These are phyloP conservation scores for Crossocerus cetratus DNA, from an alignment of 2,888 invertebrate species.

Conservation along the genomic window DNA sequence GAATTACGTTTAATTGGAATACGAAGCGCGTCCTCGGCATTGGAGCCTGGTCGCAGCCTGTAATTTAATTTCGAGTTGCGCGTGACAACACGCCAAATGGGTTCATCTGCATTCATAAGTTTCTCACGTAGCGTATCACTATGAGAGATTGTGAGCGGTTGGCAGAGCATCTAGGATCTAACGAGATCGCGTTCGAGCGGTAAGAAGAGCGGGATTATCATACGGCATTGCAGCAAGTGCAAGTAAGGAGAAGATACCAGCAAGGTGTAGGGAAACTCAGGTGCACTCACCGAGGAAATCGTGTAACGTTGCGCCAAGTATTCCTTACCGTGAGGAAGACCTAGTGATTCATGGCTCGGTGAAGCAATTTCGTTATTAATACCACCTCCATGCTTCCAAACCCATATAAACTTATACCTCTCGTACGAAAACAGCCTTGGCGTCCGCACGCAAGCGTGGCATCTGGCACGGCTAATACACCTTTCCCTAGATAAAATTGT, in stretches of 20 bases:
- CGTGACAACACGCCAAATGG: not conserved
- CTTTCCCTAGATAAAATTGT: not conserved
- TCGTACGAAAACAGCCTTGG: not conserved
- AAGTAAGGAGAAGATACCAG: not conserved
- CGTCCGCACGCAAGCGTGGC: slow-evolving; percentile 1
- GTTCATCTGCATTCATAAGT: not conserved
- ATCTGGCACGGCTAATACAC: not conserved
- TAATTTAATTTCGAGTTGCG: slow-evolving; percentile 7
- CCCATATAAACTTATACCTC: not conserved
- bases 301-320: not conserved
- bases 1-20: not conserved
- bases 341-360: not conserved
- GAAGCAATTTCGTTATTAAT: not conserved
- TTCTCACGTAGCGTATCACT: not conserved
- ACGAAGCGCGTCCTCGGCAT: not conserved
- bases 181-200: no score
- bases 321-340: not conserved
- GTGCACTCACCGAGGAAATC: not conserved
- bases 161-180: no score
- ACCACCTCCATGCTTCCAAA: not conserved
- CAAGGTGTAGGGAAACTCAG: not conserved
- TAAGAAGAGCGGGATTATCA: no score
- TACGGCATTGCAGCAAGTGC: not conserved
- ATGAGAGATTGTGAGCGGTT: not conserved
- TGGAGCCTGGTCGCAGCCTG: not conserved